Conservation (phyloP, 2,113 vertebrate genomes). For the Chamaetylas fuelleborni region DNA sequence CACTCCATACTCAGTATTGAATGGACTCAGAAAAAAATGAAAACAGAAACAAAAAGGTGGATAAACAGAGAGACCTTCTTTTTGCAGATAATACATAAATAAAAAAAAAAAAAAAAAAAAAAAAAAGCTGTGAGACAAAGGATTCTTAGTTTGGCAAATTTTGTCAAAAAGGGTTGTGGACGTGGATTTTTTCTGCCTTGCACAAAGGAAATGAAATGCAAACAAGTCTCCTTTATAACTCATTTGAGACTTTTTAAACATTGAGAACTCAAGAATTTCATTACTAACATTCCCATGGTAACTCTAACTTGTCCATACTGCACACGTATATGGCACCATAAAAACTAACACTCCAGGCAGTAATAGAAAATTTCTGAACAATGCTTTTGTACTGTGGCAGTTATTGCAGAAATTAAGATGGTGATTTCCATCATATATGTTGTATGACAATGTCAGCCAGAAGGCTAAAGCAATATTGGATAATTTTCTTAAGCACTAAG, state of each 20-base stretch:
- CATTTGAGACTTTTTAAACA: conserved; percentile 41
- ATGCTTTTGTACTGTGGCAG: neutral
- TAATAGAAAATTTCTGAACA: conserved; percentile 6
- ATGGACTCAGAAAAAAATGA: neutral
- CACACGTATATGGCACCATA: conserved; percentile 15
- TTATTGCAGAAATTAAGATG: conserved; percentile 18
- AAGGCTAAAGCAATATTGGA: neutral
- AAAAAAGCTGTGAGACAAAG: neutral
- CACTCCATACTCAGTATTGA: neutral
- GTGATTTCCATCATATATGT: neutral
- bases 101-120: too few relatives aligned
- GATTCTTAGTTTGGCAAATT: neutral
- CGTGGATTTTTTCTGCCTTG: neutral
- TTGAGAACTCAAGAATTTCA: conserved; percentile 48
- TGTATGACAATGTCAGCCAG: conserved; percentile 2
- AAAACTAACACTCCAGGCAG: conserved; percentile 25
- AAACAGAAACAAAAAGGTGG: neutral
- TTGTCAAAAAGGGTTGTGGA: neutral
- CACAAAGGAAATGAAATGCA: conserved; percentile 51
- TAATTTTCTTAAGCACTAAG: neutral
- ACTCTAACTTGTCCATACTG: conserved; percentile 32
- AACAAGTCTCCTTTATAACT: conserved; percentile 34
- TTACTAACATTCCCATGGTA: conserved; percentile 39
- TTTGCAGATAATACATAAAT: neutral
- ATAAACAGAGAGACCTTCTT: neutral